phyloP scores from a whole-genome alignment of 2,888 invertebrate genomes.

The Chymomyza amoena region DNA sequence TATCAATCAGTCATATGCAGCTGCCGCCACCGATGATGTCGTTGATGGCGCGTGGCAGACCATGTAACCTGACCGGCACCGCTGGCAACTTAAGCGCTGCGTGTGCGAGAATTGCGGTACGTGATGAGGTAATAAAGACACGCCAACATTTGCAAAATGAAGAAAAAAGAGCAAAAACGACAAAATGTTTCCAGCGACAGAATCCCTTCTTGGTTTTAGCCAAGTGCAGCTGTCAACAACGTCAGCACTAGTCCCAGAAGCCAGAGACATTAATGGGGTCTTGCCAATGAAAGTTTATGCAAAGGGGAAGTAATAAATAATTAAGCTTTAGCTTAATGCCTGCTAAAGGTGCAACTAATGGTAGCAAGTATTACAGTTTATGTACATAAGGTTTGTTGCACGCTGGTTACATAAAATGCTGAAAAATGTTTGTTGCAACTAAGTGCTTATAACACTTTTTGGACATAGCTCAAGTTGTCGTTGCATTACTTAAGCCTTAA shows the following conservation, averaged over 20 bases:
- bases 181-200: constrained; percentile 1
- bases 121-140: constrained; percentile 62
- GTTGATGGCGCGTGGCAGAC: constrained; percentile 30
- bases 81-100: constrained; percentile 31
- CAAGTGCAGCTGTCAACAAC: constrained; percentile 54
- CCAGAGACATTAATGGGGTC: background rate
- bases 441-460: too few relatives aligned
- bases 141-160: constrained; percentile 36
- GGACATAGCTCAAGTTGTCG: too few relatives aligned
- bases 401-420: too few relatives aligned
- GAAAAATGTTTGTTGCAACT: too few relatives aligned
- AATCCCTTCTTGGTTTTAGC: constrained; percentile 32
- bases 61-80: constrained; percentile 49
- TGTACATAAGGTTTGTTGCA: too few relatives aligned
- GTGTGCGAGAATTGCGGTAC: constrained; percentile 54
- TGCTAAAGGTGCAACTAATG: too few relatives aligned
- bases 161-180: background rate
- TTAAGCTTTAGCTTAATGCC: too few relatives aligned
- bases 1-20: constrained; percentile 62
- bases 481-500: too few relatives aligned
- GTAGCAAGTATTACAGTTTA: too few relatives aligned
- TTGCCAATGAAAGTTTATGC: too few relatives aligned
- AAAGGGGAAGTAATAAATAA: too few relatives aligned
- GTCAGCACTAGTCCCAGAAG: background rate
- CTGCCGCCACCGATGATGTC: constrained; percentile 37